phyloP scores from a whole-genome alignment of 1,140 invertebrate species.

The Drosophila orena region DNA sequence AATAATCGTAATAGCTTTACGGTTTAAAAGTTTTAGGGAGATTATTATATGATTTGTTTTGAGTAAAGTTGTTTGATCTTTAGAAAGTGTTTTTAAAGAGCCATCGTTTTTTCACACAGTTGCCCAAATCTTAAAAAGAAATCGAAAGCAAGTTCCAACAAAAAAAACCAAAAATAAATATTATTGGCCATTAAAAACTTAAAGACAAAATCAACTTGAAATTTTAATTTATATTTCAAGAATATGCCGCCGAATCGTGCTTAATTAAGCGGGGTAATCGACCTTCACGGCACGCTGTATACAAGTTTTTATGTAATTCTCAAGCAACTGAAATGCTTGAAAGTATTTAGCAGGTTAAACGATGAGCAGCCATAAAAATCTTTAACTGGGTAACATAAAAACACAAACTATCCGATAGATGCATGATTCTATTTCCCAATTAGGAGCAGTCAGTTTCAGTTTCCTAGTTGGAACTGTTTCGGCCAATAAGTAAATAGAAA shows the following conservation, averaged over 20 bases:
- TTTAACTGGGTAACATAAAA: background rate
- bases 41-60: too few species aligned
- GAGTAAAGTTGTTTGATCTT: too few species aligned
- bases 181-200: background rate
- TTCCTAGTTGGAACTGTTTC: background rate
- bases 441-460: background rate
- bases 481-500: slow-evolving; percentile 13
- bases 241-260: slow-evolving; percentile 2
- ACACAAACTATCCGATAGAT: background rate
- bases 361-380: slow-evolving; percentile 18
- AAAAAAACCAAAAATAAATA: too few species aligned
- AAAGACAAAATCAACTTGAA: too few species aligned
- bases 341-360: background rate
- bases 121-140: too few species aligned
- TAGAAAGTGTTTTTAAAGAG: too few species aligned
- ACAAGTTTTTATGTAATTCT: background rate
- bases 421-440: background rate
- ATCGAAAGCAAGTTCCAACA: too few species aligned
- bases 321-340: background rate
- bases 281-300: slow-evolving; percentile 23
- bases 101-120: too few species aligned
- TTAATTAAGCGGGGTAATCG: slow-evolving; percentile 16
- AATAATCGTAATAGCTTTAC: too few species aligned
- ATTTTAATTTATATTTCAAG: background rate
- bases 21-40: too few species aligned